phyloP scores from a whole-genome alignment of 2,888 invertebrate species.

The Choreutis nemorana region DNA sequence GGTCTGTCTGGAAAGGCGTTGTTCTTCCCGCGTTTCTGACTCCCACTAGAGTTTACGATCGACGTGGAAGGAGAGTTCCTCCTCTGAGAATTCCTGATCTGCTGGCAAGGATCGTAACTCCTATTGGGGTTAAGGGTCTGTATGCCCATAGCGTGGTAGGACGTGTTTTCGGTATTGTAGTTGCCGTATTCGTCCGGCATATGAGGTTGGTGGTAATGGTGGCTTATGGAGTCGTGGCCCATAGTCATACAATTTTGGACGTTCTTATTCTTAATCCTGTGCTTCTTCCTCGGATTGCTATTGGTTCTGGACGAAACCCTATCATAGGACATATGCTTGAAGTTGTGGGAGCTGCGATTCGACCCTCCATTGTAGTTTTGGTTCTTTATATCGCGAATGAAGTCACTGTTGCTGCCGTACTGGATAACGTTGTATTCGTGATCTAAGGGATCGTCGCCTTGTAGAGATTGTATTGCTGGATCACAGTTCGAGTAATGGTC shows the following conservation, averaged over 20 bases:
- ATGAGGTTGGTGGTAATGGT: conserved; percentile 63
- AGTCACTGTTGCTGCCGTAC: conserved; percentile 58
- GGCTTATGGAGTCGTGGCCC: conserved; percentile 63
- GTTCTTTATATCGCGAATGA: conserved; percentile 58
- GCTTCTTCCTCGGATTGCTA: conserved; percentile 60
- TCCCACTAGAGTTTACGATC: conserved; percentile 53
- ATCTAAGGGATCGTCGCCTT: conserved; percentile 56
- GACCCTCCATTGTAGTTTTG: conserved; percentile 64
- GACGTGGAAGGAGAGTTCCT: conserved; percentile 54
- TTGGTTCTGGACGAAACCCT: conserved; percentile 58
- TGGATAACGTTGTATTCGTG: conserved; percentile 64
- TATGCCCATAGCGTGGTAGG: conserved; percentile 60
- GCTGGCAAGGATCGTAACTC: conserved; percentile 51
- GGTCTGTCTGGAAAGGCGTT: conserved; percentile 70
- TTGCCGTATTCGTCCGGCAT: conserved; percentile 56
- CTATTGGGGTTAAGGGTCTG: conserved; percentile 60
- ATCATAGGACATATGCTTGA: conserved; percentile 62
- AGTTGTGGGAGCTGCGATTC: conserved; percentile 57
- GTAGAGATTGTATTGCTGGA: conserved; percentile 55
- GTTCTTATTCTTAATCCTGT: conserved; percentile 56
- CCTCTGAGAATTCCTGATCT: conserved; percentile 46
- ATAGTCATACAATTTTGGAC: conserved; percentile 68
- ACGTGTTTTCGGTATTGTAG: conserved; percentile 55
- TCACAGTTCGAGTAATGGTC: conserved; percentile 64
- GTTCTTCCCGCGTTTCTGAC: conserved; percentile 57